Evolutionary conservation across 1,140 invertebrate species (phyloP), one percentile per base, ranked within the genome.

Genomic region (Druon quercuslanigerum): DNA sequence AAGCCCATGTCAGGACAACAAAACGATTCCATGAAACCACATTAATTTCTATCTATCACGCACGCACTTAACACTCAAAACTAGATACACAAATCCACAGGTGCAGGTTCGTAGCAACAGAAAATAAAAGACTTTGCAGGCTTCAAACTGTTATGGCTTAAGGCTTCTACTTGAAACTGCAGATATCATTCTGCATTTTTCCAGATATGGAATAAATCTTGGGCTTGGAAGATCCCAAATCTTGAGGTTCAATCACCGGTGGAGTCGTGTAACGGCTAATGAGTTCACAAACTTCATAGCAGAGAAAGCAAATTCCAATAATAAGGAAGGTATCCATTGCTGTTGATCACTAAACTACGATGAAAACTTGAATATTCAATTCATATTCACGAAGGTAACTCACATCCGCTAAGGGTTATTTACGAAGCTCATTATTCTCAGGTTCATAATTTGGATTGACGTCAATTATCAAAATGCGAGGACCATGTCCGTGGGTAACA

Each of bases 281-380:
- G 51, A 93, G 83, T 71, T 93, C 92, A 80, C 92, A 93, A 76
- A 93, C 85, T 85, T 92, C 92, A 80, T 93, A 93, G 79, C 92
- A 93, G 72, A 93, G 83, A 74, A 93, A 89, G 85, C 91, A 93
- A 71, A 93, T 91, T 16, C 92, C 92, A 71, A 93, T 86, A 72
- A 93, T 91, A 54, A 93, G 84, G 72, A 92, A 92, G 71, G 92
- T 92, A 90, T 93, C 92, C 92, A 93, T 93, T 77, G 79, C 79
- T 66, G 14, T 25, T 25, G 72, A 57, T 13, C 73, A 46, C 40
- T 6, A 17, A 3, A 73, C 46, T 19, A 51, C 20, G 19, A 52
- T 33, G 13, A 12, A 33, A 57, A 33, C 25, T 33, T 54, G 52
- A 17, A 19, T 54, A 17, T 54, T 3, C 3, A 33, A 66, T 66